phyloP scores from a whole-genome alignment of 2,113 vertebrate genomes.

The Ahaetulla prasina region DNA sequence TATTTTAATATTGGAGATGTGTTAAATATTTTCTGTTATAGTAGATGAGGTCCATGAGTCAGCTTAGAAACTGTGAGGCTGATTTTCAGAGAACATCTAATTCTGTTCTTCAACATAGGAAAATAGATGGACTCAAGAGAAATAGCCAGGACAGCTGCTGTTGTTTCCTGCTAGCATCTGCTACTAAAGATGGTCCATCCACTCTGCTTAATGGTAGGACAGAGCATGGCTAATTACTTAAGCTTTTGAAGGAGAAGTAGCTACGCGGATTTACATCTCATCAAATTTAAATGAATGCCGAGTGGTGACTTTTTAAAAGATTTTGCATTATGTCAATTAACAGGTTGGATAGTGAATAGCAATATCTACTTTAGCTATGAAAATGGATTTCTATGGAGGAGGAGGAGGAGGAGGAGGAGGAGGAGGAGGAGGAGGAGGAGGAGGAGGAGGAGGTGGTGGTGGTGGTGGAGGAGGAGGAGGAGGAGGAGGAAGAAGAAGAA shows the following conservation, averaged over 20 bases:
- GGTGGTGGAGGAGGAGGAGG: accelerated
- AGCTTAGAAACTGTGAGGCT: neutral
- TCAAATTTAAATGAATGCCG: neutral
- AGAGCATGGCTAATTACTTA: neutral
- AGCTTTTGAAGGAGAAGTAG: neutral
- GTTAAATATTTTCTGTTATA: neutral
- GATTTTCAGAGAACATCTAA: neutral
- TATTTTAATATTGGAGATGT: neutral
- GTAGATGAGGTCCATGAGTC: neutral
- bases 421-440: no score
- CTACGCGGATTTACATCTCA: neutral
- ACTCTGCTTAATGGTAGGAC: neutral
- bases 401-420: no score
- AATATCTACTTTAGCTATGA: neutral
- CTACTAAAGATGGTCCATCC: neutral
- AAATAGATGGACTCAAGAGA: neutral
- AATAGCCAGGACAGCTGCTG: neutral
- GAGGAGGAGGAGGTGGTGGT: no score
- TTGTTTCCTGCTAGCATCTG: neutral
- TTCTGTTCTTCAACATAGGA: neutral
- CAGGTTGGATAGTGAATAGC: neutral
- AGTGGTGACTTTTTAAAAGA: neutral
- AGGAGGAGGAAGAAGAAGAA: accelerated
- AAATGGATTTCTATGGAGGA: neutral
- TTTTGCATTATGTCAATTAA: neutral